A percentile compares a stretch with the other conserved stretches of the same genome.
phyloP scores from a whole-genome alignment of 2,113 vertebrate species.

The Poecilia latipinna region DNA sequence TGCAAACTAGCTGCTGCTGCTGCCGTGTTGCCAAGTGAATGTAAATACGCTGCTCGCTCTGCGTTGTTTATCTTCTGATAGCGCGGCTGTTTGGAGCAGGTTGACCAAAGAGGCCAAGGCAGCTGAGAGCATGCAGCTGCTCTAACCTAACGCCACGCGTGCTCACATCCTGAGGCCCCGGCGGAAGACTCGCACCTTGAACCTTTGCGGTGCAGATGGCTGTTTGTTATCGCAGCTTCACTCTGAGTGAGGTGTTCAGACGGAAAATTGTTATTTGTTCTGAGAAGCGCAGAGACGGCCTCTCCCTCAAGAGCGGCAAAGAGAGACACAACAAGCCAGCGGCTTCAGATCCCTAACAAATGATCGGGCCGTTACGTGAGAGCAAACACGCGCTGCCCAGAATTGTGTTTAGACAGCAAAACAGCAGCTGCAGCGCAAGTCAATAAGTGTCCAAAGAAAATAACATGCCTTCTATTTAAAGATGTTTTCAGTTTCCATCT shows the following conservation, averaged over 20 bases:
- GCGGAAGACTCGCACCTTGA: slow-evolving; percentile 37
- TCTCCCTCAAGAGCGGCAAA: slow-evolving; percentile 2
- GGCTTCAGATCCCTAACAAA: slow-evolving; percentile 42
- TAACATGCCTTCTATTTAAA: not conserved
- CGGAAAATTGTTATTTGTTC: slow-evolving; percentile 60
- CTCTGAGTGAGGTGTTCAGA: slow-evolving; percentile 32
- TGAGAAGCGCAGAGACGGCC: slow-evolving; percentile 10
- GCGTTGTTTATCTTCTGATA: slow-evolving; percentile 60
- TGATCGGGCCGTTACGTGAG: slow-evolving; percentile 23
- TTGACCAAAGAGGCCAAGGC: slow-evolving; percentile 51
- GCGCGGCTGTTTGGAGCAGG: slow-evolving; percentile 50
- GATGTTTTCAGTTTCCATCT: not conserved
- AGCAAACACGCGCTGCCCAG: not conserved
- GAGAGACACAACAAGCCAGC: slow-evolving; percentile 13
- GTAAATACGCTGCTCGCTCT: slow-evolving; percentile 44
- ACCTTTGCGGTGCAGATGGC: slow-evolving; percentile 31
- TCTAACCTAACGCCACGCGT: not conserved
- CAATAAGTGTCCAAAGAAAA: slow-evolving; percentile 20
- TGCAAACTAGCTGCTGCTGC: slow-evolving; percentile 48
- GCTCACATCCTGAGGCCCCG: slow-evolving; percentile 22
- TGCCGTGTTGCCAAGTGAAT: slow-evolving; percentile 23
- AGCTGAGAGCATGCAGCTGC: slow-evolving; percentile 12
- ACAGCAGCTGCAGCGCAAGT: slow-evolving; percentile 1
- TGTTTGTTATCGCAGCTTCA: slow-evolving; percentile 61
- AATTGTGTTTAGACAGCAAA: slow-evolving; percentile 19